A percentile compares a stretch with the other conserved stretches of the same genome.
These are phyloP conservation scores for Papilio demoleus DNA, from an alignment of 2,888 invertebrate species.

Conservation along the genomic window DNA sequence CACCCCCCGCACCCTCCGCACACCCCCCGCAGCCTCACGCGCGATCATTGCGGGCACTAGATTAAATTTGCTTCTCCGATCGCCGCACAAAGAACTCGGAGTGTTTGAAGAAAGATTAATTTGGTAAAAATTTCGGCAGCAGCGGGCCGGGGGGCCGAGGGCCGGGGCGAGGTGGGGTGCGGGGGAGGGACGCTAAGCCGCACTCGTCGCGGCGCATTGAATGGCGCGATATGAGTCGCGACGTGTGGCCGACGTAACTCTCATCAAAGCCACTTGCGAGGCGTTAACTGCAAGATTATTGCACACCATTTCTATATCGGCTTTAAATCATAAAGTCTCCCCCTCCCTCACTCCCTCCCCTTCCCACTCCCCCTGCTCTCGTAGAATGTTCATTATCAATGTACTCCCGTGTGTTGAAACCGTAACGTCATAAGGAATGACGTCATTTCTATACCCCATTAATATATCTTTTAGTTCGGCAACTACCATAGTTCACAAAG, in stretches of 20 bases:
- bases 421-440: too few relatives aligned
- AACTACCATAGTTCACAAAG: too few relatives aligned
- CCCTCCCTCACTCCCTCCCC: not conserved
- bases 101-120: constrained; percentile 81
- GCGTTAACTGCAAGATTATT: not conserved
- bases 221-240: constrained; percentile 26
- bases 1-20: constrained; percentile 22
- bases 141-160: not conserved
- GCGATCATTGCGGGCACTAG: constrained; percentile 54
- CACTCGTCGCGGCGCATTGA: constrained; percentile 33
- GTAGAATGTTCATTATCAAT: too few relatives aligned
- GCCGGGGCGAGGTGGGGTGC: too few relatives aligned
- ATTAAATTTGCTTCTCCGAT: constrained; percentile 67
- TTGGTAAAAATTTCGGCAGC: constrained; percentile 66
- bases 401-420: too few relatives aligned
- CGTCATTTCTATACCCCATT: too few relatives aligned
- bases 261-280: not conserved
- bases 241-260: not conserved
- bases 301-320: constrained; percentile 4
- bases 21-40: constrained; percentile 41
- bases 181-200: constrained; percentile 31
- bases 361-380: too few relatives aligned
- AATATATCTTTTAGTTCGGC: too few relatives aligned
- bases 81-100: constrained; percentile 65
- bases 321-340: not conserved